phyloP scores from a whole-genome alignment of 2,888 invertebrate species.

The Plutella xylostella region DNA sequence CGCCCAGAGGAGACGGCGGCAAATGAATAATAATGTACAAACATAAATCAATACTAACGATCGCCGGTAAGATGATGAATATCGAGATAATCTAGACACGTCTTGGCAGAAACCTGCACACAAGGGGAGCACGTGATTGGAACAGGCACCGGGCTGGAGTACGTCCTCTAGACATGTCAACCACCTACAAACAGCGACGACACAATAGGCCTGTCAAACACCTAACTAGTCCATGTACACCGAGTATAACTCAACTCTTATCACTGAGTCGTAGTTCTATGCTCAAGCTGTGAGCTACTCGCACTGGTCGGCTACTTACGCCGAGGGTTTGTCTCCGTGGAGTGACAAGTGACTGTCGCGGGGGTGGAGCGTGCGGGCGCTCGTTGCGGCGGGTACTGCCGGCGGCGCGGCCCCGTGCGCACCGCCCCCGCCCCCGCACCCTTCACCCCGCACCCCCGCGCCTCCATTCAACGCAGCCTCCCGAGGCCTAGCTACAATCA shows the following conservation, averaged over 20 bases:
- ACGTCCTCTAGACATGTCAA: conserved; percentile 5
- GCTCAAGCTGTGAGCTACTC: no score
- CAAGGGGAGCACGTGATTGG: conserved; percentile 31
- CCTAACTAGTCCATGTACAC: conserved; percentile 38
- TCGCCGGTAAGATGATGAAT: no score
- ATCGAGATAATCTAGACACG: no score
- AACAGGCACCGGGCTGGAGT: conserved; percentile 25
- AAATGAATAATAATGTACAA: no score
- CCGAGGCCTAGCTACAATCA: conserved; percentile 51
- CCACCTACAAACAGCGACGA: background rate
- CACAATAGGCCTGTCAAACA: conserved; percentile 5
- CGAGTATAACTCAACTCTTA: background rate
- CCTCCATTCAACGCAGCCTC: conserved; percentile 17
- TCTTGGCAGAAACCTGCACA: background rate
- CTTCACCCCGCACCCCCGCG: conserved; percentile 46
- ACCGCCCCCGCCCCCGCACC: conserved; percentile 46
- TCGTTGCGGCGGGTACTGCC: conserved; percentile 56
- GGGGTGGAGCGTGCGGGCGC: conserved; percentile 40
- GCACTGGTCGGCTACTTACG: conserved; percentile 51
- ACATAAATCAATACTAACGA: no score
- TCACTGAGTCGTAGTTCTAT: no score
- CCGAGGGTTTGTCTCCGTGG: conserved; percentile 19
- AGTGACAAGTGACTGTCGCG: conserved; percentile 36
- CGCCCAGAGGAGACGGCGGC: background rate
- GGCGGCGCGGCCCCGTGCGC: conserved; percentile 52